Base-by-base conservation (phyloP, 2,888 invertebrate genomes). In the Chaetogeoica ovagalla region DNA sequence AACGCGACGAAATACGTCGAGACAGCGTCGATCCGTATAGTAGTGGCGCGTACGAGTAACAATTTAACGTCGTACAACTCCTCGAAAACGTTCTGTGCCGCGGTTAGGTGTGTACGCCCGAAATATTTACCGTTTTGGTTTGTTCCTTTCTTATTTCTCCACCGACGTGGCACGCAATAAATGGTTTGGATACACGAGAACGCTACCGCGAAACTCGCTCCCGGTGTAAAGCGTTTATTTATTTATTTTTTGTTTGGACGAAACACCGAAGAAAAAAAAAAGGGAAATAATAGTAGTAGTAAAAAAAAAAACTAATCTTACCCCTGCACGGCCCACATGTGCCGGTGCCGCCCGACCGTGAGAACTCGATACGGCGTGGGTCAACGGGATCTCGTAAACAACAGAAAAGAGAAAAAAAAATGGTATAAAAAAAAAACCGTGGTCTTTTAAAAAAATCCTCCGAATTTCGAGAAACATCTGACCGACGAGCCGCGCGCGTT, bases 401-500 rank as follows among this genome's bases (percentile, higher is more conserved):
- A 39, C 17, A 23, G 21, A 73, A 59, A 59, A 71, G 39, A 59
- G 30, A 72, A 60, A 66, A 37, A 21, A 60, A 60, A 43, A n/a
- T 9, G 39, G 7, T 1, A 11, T 8, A 71, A 59, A 59, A 69
- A 72, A 60, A 65, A 37, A 17, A 60, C 39, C 52, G 66, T 60
- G 52, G 59, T 76, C 37, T n/a, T 52, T 21, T 30, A 62, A 77
- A 77, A 76, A 74, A 60, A 77, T 69, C 77, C 69, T 69, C 52
- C 69, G 37, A 70, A 70, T 69, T 77, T 77, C 62, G 37, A n/a
- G n/a, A 8, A 77, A 77, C 77, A 77, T 69, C 77, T 77, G 77
- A 77, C 77, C 77, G 39, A 4, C 68, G 23, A 2, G 48, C 15
- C 48, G 48, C 11, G 48, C 11, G 11, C 48, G 13, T 30, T 30